Evolutionary conservation across 30 jellyfish, hydroid and myxozoan species (phyloP), one percentile per base, ranked within the genome.

Genomic region (Hydra vulgaris): DNA sequence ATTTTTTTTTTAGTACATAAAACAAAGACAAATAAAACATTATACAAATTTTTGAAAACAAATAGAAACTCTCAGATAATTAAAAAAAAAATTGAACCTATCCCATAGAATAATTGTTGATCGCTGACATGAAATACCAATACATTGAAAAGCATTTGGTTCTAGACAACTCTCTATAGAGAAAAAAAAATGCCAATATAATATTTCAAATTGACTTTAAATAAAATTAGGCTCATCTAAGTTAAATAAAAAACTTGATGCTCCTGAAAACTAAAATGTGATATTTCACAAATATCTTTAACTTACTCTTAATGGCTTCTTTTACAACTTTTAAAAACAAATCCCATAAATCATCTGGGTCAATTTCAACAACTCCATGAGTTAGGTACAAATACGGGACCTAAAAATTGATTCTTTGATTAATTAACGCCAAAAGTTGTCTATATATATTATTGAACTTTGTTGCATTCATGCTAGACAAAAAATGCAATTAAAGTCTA

Each of bases 41-140:
- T 40, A 40, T 40, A 3, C 5, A 12, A 40, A 12, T 12, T 40
- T 40, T 5, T 40, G 12, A 40, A 40, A 40, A 40, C 61, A 40
- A 12, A 12, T 5, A 5, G 5, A 12, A 12, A 40, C 61, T 40
- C 8, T 5, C 61, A 3, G 12, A n/a, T n/a, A n/a, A n/a, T n/a
- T 40, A 12, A 40, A 12, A 40, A 40, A 5, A 40, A 40, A 40
- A 3, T 21, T 84, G 0, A 66, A 80, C 87, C 72, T 81, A 71
- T 91, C 89, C 97, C 97, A 91, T 15, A 89, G 77, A 52, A 91
- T 79, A 71, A 86, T 78, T 25, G 95, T 91, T n/a, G 92, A 90
- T 18, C 97, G 82, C 72, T 84, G 95, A 1, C 71, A 82, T 53
- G 90, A 80, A 15, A 91, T 75, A 1, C 97, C 97, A 3, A 91